A percentile compares a stretch with the other conserved stretches of the same genome.
Evolutionary conservation across 2,797 vertebrate species (phyloP).

Genomic region (Pseudochirops cupreus): DNA sequence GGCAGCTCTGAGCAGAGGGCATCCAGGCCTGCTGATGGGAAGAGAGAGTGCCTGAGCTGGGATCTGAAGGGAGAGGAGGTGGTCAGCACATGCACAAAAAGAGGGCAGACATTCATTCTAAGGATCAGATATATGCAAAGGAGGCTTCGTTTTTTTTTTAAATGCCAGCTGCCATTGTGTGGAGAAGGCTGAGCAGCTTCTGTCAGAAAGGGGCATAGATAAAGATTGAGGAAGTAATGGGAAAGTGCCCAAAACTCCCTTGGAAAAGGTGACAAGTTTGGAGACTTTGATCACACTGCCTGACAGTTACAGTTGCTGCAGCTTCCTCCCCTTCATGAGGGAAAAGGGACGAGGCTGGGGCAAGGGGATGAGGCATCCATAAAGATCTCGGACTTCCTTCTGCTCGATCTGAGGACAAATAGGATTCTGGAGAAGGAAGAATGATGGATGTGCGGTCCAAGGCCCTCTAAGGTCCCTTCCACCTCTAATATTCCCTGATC

Average conservation of each 20-base stretch:
- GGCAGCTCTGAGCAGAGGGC: not conserved
- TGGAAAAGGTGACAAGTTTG: not conserved
- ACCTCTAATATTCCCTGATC: not conserved
- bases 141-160: not conserved
- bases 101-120: not conserved
- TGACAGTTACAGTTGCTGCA: not conserved
- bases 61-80: too few species aligned
- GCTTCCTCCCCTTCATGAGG: not conserved
- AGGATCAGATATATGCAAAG: not conserved
- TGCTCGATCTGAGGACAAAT: not conserved
- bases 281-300: not conserved
- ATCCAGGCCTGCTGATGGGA: not conserved
- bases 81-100: not conserved
- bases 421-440: not conserved
- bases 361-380: fast-evolving
- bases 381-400: not conserved
- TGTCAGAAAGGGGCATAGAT: not conserved
- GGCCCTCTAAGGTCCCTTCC: not conserved
- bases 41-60: too few species aligned
- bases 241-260: not conserved
- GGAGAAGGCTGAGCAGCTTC: not conserved
- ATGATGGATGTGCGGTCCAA: not conserved
- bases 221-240: not conserved
- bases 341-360: not conserved
- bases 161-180: not conserved